Conservation (phyloP, 2,797 vertebrate species). For the Australoheros facetus region DNA sequence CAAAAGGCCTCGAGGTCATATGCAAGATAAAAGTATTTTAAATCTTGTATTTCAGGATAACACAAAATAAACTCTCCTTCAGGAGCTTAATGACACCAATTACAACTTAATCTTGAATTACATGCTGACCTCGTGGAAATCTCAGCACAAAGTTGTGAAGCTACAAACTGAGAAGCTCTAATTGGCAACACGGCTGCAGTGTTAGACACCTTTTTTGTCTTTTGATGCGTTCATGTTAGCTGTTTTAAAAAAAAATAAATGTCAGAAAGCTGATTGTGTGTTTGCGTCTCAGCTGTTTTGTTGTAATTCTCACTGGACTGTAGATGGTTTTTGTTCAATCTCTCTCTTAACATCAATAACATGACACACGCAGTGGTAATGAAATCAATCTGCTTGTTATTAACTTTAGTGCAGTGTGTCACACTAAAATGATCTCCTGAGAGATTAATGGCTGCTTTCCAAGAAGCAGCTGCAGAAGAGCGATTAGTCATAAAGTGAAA, state of each 20-base stretch:
- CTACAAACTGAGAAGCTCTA: neutral
- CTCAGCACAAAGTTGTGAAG: neutral
- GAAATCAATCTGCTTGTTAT: neutral
- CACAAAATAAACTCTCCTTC: neutral
- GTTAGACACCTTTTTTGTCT: neutral
- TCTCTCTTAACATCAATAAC: neutral
- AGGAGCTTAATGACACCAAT: neutral
- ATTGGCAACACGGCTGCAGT: neutral
- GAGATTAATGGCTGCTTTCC: neutral
- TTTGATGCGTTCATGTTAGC: neutral
- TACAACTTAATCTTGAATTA: neutral
- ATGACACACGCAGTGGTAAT: neutral
- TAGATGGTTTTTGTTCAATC: neutral
- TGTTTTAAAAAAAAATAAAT: neutral
- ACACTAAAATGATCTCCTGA: neutral
- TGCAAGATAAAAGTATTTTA: neutral
- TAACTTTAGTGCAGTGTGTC: accelerated
- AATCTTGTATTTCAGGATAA: neutral
- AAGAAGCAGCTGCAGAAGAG: neutral
- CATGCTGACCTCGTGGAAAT: neutral
- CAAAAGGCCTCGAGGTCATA: neutral
- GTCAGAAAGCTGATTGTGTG: neutral
- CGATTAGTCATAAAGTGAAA: neutral
- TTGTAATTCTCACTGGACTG: neutral
- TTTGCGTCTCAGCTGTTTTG: neutral